Evolutionary conservation across 2,888 invertebrate species (phyloP).

Genomic region (Acleris sparsana): DNA sequence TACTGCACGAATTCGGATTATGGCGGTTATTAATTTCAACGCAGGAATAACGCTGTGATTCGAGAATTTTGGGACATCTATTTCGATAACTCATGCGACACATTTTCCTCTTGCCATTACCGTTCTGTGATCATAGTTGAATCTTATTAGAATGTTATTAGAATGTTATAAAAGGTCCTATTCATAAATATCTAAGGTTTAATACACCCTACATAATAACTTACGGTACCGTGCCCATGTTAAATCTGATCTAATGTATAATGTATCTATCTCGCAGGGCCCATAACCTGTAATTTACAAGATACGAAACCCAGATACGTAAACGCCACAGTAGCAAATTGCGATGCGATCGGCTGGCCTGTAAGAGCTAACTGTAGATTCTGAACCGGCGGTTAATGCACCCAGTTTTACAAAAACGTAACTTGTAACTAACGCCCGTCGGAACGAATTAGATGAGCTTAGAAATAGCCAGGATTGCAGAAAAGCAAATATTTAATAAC

Average conservation of each 20-base stretch:
- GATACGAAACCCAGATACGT: conserved; percentile 27
- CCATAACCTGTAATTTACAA: conserved; percentile 33
- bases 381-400: conserved; percentile 26
- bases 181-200: not conserved
- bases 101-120: no score
- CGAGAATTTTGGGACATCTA: no score
- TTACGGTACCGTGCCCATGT: conserved; percentile 21
- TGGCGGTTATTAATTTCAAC: no score
- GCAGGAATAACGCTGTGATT: no score
- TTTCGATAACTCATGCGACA: no score
- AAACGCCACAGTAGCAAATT: conserved; percentile 32
- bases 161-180: not conserved
- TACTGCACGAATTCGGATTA: no score
- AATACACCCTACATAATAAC: not conserved
- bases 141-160: not conserved
- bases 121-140: not conserved
- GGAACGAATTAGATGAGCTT: no score
- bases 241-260: conserved; percentile 33
- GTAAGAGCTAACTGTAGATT: conserved; percentile 29
- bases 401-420: conserved; percentile 1
- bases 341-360: conserved; percentile 26
- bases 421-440: no score
- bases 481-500: no score
- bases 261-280: conserved; percentile 36
- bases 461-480: no score